These are phyloP conservation scores for Eulemur rufifrons DNA, from an alignment of 2,113 vertebrate species.

Conservation along the genomic window DNA sequence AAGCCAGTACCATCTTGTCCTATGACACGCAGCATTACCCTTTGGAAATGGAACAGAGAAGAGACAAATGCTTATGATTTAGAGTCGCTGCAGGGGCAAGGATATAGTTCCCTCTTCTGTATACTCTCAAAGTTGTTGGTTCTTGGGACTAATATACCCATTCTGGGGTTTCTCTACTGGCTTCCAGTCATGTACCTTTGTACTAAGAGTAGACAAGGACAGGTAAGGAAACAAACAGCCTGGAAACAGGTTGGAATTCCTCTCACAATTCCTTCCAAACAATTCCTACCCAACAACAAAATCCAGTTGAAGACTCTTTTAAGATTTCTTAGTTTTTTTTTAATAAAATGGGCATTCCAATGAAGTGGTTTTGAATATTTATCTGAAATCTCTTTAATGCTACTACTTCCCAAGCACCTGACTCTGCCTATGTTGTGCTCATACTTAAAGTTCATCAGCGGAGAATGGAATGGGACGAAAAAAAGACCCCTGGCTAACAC, in stretches of 20 bases:
- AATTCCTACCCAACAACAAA: neutral
- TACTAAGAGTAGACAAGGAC: neutral
- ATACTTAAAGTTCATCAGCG: neutral
- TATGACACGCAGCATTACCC: rapidly evolving
- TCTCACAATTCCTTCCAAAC: neutral
- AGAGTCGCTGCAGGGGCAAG: neutral
- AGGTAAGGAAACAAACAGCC: neutral
- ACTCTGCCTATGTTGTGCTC: neutral
- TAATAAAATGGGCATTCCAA: neutral
- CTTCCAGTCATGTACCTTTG: neutral
- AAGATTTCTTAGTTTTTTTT: neutral
- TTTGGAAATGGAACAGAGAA: neutral
- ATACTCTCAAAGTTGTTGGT: neutral
- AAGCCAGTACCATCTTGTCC: neutral
- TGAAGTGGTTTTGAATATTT: neutral
- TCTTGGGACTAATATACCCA: neutral
- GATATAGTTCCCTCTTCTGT: neutral
- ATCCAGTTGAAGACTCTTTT: neutral
- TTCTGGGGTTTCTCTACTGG: neutral
- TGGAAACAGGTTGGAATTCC: neutral
- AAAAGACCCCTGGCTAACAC: neutral
- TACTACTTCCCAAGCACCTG: neutral
- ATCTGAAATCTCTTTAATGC: neutral
- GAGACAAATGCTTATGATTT: neutral
- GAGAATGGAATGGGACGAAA: neutral